phyloP scores from a whole-genome alignment of 2,797 vertebrate genomes.

The Hapalemur alaotrensis region DNA sequence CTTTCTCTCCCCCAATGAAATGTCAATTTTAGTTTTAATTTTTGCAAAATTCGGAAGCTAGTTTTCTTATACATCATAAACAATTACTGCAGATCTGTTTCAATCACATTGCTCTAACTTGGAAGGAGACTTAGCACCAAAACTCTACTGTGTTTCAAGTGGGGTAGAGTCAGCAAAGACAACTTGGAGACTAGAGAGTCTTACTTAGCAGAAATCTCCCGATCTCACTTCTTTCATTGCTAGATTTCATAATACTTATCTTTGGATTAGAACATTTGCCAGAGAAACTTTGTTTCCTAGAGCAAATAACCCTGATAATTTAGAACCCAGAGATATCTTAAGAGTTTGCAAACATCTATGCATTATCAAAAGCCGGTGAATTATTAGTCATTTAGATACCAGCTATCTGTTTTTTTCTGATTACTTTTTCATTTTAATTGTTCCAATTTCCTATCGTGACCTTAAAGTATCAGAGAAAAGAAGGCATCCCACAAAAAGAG shows the following conservation, averaged over 20 bases:
- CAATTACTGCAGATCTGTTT: constrained; percentile 50
- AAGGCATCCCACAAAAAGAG: constrained; percentile 68
- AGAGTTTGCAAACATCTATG: constrained; percentile 78
- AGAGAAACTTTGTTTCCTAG: constrained; percentile 77
- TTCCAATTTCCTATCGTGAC: constrained; percentile 82
- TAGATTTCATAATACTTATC: constrained; percentile 68
- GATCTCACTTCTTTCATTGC: neutral
- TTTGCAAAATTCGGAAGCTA: constrained; percentile 72
- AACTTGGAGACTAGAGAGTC: constrained; percentile 50
- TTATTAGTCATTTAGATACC: constrained; percentile 82
- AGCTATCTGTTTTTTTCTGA: constrained; percentile 82
- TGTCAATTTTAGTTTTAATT: constrained; percentile 62
- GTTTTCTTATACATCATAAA: constrained; percentile 34
- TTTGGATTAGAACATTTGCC: constrained; percentile 76
- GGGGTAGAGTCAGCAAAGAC: constrained; percentile 38
- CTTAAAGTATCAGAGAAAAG: constrained; percentile 79
- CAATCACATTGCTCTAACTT: constrained; percentile 51
- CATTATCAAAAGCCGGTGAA: constrained; percentile 84
- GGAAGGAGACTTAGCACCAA: constrained; percentile 31
- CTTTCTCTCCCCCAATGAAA: constrained; percentile 67
- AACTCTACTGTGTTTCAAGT: constrained; percentile 72
- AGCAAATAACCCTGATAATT: constrained; percentile 80
- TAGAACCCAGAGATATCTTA: constrained; percentile 76
- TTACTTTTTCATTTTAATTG: constrained; percentile 85
- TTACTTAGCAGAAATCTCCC: constrained; percentile 67